Conservation (phyloP, 2,888 invertebrate genomes). For the Andricus quercusramuli region DNA sequence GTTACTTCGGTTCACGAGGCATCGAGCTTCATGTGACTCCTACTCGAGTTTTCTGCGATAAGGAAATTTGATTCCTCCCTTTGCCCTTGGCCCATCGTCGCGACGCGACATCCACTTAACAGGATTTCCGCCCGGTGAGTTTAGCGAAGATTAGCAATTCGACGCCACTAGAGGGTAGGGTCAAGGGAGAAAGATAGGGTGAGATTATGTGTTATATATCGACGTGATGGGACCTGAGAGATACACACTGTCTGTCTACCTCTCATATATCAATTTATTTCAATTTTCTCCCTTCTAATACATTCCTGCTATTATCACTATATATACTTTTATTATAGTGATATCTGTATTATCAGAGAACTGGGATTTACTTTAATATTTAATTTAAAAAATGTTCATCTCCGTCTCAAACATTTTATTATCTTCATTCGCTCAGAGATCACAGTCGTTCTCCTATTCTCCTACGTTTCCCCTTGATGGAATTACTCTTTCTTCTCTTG, state of each 20-base stretch:
- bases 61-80: conserved; percentile 58
- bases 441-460: no score
- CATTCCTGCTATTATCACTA: background rate
- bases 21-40: conserved; percentile 46
- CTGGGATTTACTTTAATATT: background rate
- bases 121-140: conserved; percentile 62
- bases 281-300: background rate
- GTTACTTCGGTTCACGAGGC: background rate
- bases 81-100: conserved; percentile 49
- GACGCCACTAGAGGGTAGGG: conserved; percentile 47
- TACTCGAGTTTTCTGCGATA: conserved; percentile 54
- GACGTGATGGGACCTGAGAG: background rate
- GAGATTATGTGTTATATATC: conserved; percentile 20
- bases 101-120: conserved; percentile 63
- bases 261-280: conserved; percentile 13
- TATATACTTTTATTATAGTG: background rate
- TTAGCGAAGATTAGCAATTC: conserved; percentile 65
- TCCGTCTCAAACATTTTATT: background rate
- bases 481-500: no score
- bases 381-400: background rate
- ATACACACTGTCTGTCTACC: background rate
- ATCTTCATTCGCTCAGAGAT: no score
- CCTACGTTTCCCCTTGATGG: no score
- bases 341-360: background rate
- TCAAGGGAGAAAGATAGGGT: conserved; percentile 8